Evolutionary conservation across 2,888 invertebrate species (phyloP).

Genomic region (Caradrina clavipalpis): DNA sequence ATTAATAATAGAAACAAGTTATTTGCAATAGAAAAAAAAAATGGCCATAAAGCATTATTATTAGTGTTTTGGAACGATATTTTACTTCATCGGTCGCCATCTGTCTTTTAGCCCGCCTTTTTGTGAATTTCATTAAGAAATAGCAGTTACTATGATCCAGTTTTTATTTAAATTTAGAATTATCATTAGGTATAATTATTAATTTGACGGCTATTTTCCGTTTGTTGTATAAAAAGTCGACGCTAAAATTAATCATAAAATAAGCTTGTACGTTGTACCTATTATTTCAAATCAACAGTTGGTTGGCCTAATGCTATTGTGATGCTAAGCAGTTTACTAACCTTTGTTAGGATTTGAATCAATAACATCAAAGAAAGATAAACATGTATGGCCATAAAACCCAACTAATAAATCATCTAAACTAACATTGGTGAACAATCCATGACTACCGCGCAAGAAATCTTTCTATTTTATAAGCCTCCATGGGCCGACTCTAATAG

Average conservation of each 20-base stretch:
- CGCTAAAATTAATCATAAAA: neutral
- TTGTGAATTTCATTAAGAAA: slow-evolving; percentile 34
- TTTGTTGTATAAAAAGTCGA: neutral
- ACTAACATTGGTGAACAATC: slow-evolving; percentile 47
- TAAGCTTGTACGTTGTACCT: no score
- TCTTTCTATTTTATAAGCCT: slow-evolving; percentile 61
- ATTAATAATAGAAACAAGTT: slow-evolving; percentile 66
- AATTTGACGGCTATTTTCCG: slow-evolving; percentile 7
- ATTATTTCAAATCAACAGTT: neutral
- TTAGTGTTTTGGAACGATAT: slow-evolving; percentile 42
- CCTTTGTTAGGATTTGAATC: neutral
- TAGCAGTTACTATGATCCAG: slow-evolving; percentile 14
- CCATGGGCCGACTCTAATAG: slow-evolving; percentile 56
- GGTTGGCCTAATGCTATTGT: no score
- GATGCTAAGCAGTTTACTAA: neutral
- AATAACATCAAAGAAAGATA: neutral
- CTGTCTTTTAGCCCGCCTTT: slow-evolving; percentile 29
- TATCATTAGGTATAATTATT: slow-evolving; percentile 2
- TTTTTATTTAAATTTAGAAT: slow-evolving; percentile 2
- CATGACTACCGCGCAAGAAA: slow-evolving; percentile 57
- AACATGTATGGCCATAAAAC: slow-evolving; percentile 26
- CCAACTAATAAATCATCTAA: slow-evolving; percentile 58
- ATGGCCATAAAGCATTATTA: slow-evolving; percentile 60
- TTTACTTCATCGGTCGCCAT: slow-evolving; percentile 43
- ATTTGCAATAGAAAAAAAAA: slow-evolving; percentile 61